Evolutionary conservation across 2,113 vertebrate species (phyloP), one percentile per base, ranked within the genome.

Genomic region (Lasiurus cinereus): DNA sequence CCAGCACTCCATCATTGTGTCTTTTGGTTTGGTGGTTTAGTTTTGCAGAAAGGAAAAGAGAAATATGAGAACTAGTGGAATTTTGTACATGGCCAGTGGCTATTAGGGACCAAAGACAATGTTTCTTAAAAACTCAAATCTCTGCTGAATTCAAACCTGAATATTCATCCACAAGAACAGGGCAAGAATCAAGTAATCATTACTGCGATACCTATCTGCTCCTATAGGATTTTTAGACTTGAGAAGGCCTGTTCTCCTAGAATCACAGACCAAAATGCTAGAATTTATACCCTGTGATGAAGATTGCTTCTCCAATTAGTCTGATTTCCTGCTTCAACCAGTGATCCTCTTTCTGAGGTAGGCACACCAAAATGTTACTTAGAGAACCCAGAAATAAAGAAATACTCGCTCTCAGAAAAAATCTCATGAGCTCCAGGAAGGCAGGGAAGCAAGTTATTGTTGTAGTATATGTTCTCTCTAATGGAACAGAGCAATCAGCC

Each of bases 361-460:
- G 50, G 79, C 66, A 83, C 8, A 27, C 15, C 18, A 50, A 80
- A 70, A 22, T 46, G 69, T 52, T 72, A 76, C 59, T 86, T 50
- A 88, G 94, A 93, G 83, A 84, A 69, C 12, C 22, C 9, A 46
- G 36, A 77, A 90, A 77, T 94, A 67, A 33, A 73, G 77, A 94
- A 88, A 79, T 48, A 67, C 33, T 43, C 79, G 52, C 39, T 93
- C 64, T 29, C 36, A 76, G 56, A 89, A 64, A 6, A 91, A 91
- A 78, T 72, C 59, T 46, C 66, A 31, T 52, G 66, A 70, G 43
- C 79, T 77, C 70, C 24, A 92, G 29, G 22, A 91, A 96, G 67
- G 18, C 46, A 90, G 39, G 21, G 84, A 84, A 96, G 48, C 70
- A 93, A 89, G 69, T 80, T 95, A 79, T 74, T 94, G 50, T 83